A percentile compares a stretch with the other conserved stretches of the same genome.
phyloP scores from a whole-genome alignment of 2,113 vertebrate species.

The Aegithalos caudatus region DNA sequence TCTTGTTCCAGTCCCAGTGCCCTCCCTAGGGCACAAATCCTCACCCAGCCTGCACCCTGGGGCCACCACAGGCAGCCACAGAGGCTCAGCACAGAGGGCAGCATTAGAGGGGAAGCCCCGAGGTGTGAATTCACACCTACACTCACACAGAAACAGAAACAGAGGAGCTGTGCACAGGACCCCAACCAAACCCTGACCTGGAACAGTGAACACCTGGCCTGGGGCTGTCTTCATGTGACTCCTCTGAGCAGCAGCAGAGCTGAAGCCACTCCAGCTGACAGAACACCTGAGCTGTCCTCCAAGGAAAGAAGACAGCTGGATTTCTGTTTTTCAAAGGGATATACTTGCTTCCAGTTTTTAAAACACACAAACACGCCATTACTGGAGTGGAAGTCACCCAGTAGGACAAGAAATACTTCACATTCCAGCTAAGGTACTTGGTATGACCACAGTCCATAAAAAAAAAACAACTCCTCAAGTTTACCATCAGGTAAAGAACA shows the following conservation, averaged over 20 bases:
- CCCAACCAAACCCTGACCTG: background rate
- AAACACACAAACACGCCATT: background rate
- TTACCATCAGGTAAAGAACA: background rate
- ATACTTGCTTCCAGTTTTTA: background rate
- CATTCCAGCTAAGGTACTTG: background rate
- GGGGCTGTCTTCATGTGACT: background rate
- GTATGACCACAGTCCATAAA: background rate
- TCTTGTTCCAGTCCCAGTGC: background rate
- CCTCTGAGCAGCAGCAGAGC: background rate
- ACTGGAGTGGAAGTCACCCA: background rate
- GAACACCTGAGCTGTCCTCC: background rate
- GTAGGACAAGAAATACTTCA: background rate
- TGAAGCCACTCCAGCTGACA: background rate
- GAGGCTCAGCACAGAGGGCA: background rate
- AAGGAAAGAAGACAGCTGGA: background rate
- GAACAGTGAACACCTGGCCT: background rate
- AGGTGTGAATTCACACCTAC: fast-evolving
- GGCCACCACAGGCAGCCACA: background rate
- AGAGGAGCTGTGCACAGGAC: background rate
- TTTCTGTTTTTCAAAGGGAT: background rate
- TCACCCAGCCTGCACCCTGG: background rate
- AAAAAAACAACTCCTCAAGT: background rate
- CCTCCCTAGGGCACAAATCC: background rate
- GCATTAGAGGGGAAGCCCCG: fast-evolving
- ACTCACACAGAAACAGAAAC: background rate